Evolutionary conservation across 2,797 vertebrate species (phyloP).

Genomic region (Garrulus glandarius): DNA sequence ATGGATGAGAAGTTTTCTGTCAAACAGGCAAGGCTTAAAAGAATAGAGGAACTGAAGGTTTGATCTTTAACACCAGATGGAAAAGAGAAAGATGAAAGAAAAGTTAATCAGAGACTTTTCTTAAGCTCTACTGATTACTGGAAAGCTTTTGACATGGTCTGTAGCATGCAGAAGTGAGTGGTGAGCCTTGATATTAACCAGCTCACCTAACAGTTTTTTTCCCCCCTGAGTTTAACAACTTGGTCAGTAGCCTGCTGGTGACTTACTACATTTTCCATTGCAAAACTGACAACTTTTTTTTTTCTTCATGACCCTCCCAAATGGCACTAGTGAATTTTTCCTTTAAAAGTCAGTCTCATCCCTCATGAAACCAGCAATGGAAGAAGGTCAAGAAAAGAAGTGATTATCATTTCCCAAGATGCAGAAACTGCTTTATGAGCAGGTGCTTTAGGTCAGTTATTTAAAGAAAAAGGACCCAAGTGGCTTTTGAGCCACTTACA

Average conservation of each 20-base stretch:
- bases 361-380: background rate
- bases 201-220: constrained; percentile 30
- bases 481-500: background rate
- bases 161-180: constrained; percentile 57
- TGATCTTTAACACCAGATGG: constrained; percentile 69
- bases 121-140: constrained; percentile 68
- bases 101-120: constrained; percentile 69
- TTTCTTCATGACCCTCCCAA: background rate
- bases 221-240: background rate
- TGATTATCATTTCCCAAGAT: background rate
- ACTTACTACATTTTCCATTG: constrained; percentile 29
- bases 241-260: background rate
- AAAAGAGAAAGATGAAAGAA: constrained; percentile 70
- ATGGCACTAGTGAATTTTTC: background rate
- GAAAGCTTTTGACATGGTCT: constrained; percentile 65
- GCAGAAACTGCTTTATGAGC: background rate
- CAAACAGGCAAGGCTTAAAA: constrained; percentile 63
- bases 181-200: constrained; percentile 68
- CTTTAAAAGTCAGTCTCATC: constrained; percentile 10
- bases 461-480: background rate
- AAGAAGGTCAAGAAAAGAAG: background rate
- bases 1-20: constrained; percentile 65
- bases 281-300: constrained; percentile 33
- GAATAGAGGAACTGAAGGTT: constrained; percentile 62
- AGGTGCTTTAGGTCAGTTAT: background rate